Percentiles rank a stretch among this genome's conserved stretches.
phyloP scores from a whole-genome alignment of 2,888 invertebrate genomes.

The Nineta flava region DNA sequence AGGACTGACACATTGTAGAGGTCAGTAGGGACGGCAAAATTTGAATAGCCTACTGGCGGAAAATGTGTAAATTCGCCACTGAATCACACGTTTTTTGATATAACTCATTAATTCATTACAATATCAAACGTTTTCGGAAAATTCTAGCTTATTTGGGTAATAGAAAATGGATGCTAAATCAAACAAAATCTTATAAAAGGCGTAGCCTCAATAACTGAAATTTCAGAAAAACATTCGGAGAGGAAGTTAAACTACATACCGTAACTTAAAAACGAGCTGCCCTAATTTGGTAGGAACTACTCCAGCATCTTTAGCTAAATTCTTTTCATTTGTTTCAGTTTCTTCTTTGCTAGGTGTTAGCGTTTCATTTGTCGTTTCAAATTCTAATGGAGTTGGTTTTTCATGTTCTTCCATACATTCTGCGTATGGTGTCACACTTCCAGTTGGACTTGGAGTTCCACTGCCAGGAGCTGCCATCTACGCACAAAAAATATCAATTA shows the following conservation, averaged over 20 bases:
- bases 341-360: slow-evolving; percentile 35
- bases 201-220: too few species aligned
- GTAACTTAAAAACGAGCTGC: slow-evolving; percentile 74
- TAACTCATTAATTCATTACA: too few species aligned
- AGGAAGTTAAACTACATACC: slow-evolving; percentile 31
- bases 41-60: too few species aligned
- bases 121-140: too few species aligned
- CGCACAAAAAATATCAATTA: not conserved
- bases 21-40: too few species aligned
- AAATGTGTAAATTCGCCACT: too few species aligned
- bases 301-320: slow-evolving; percentile 28
- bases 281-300: slow-evolving; percentile 58
- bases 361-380: slow-evolving; percentile 30
- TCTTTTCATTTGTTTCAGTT: slow-evolving; percentile 40
- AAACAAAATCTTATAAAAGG: too few species aligned
- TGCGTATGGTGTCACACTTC: slow-evolving; percentile 25
- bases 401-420: slow-evolving; percentile 14
- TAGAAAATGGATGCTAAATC: too few species aligned
- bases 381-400: slow-evolving; percentile 14
- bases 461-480: slow-evolving; percentile 23
- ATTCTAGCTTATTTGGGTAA: too few species aligned
- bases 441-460: slow-evolving; percentile 27
- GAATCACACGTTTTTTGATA: too few species aligned
- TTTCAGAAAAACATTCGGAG: too few species aligned
- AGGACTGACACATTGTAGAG: too few species aligned